Evolutionary conservation across 2,797 vertebrate species (phyloP).

Genomic region (Triplophysa yarkandensis): DNA sequence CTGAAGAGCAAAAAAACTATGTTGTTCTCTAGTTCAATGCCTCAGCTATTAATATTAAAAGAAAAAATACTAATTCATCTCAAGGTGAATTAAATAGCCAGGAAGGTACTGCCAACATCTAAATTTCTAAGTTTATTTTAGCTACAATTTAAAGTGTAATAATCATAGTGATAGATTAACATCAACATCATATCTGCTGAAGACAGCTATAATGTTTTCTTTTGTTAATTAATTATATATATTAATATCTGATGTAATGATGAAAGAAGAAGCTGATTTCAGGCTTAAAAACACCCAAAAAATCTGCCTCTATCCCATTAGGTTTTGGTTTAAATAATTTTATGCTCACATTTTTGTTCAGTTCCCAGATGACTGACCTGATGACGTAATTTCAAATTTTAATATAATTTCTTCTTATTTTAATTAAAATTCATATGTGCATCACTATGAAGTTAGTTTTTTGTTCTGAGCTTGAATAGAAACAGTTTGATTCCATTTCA

Average conservation of each 20-base stretch:
- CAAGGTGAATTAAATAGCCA: neutral
- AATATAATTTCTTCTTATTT: too few species aligned
- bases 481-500: too few species aligned
- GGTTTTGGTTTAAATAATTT: too few species aligned
- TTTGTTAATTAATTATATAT: neutral
- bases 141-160: neutral
- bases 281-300: too few species aligned
- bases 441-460: neutral
- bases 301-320: too few species aligned
- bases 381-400: too few species aligned
- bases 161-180: neutral
- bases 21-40: neutral
- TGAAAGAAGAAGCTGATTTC: neutral
- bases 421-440: too few species aligned
- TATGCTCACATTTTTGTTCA: constrained; percentile 21
- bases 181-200: neutral
- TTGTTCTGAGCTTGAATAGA: too few species aligned
- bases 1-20: neutral
- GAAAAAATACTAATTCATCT: neutral
- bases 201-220: neutral
- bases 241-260: neutral
- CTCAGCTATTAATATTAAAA: neutral
- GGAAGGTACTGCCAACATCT: too few species aligned
- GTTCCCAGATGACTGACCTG: constrained; percentile 40
- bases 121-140: too few species aligned